phyloP scores from a whole-genome alignment of 30 jellyfish, hydroid and myxozoan genomes.

The Morbakka virulenta region DNA sequence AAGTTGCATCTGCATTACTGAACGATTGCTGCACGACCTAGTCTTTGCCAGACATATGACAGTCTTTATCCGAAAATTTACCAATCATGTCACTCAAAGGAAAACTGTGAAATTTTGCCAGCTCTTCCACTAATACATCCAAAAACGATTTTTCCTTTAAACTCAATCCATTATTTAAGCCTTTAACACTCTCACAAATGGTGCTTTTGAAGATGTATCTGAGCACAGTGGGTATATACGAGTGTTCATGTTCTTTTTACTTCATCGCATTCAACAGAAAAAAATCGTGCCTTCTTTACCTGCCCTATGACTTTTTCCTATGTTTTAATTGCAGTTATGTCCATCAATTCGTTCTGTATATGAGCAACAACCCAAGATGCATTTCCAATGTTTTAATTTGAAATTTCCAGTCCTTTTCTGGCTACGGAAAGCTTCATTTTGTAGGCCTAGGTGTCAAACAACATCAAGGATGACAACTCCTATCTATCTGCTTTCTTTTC shows the following conservation, averaged over 20 bases:
- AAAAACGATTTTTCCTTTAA: constrained; percentile 26
- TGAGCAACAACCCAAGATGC: constrained; percentile 17
- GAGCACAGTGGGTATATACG: constrained; percentile 19
- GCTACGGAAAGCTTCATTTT: constrained; percentile 38
- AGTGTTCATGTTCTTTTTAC: constrained; percentile 34
- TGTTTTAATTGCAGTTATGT: not conserved
- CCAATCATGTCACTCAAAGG: constrained; percentile 34
- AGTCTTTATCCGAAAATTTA: too few relatives aligned
- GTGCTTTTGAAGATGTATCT: constrained; percentile 6
- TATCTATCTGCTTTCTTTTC: constrained; percentile 19
- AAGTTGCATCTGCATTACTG: constrained; percentile 27
- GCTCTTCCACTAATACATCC: constrained; percentile 26
- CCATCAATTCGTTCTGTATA: constrained; percentile 30
- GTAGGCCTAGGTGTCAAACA: constrained; percentile 27
- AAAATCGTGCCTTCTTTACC: not conserved
- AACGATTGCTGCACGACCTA: constrained; percentile 24
- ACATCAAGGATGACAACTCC: constrained; percentile 38
- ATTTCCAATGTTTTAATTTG: too few relatives aligned
- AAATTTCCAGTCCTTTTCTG: constrained; percentile 30
- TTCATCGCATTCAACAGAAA: constrained; percentile 37
- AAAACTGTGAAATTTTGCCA: not conserved
- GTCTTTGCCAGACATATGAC: constrained; percentile 26
- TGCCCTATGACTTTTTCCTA: constrained; percentile 14
- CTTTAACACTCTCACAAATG: constrained; percentile 19
- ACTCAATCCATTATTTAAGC: constrained; percentile 15